Conservation (phyloP, 2,888 invertebrate species). For the Zygaena filipendulae region DNA sequence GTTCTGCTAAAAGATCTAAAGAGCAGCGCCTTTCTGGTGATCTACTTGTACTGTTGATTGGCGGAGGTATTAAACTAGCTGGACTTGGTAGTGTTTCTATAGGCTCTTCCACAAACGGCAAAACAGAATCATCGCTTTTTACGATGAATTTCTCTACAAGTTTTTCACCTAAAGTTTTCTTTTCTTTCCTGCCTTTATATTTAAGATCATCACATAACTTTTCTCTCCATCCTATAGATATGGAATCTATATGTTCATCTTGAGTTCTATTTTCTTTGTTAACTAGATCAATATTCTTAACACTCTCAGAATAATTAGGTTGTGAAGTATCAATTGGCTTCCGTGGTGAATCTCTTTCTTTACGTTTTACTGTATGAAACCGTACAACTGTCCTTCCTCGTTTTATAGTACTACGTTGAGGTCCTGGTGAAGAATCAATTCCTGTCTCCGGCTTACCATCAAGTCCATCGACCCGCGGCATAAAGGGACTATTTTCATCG, state of each 20-base stretch:
- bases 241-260: constrained; percentile 1
- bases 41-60: constrained; percentile 22
- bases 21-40: constrained; percentile 63
- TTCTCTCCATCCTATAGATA: constrained; percentile 65
- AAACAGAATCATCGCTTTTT: constrained; percentile 60
- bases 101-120: constrained; percentile 7
- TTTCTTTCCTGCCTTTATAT: constrained; percentile 61
- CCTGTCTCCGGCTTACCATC: constrained; percentile 53
- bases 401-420: constrained; percentile 69
- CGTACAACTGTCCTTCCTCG: constrained; percentile 80
- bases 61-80: constrained; percentile 17
- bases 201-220: constrained; percentile 70
- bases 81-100: constrained; percentile 13
- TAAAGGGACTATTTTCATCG: constrained; percentile 44
- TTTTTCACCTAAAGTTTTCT: constrained; percentile 77
- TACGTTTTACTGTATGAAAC: constrained; percentile 72
- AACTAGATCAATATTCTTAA: constrained; percentile 6
- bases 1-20: constrained; percentile 66
- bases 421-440: constrained; percentile 49
- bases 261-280: constrained; percentile 12
- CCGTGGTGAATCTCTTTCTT: constrained; percentile 56
- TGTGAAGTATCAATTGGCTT: constrained; percentile 28
- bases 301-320: constrained; percentile 7
- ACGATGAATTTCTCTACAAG: constrained; percentile 81
- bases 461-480: constrained; percentile 57